Percentiles rank a stretch among this genome's conserved stretches.
phyloP scores from a whole-genome alignment of 1,140 invertebrate genomes.

The Mercenaria mercenaria region DNA sequence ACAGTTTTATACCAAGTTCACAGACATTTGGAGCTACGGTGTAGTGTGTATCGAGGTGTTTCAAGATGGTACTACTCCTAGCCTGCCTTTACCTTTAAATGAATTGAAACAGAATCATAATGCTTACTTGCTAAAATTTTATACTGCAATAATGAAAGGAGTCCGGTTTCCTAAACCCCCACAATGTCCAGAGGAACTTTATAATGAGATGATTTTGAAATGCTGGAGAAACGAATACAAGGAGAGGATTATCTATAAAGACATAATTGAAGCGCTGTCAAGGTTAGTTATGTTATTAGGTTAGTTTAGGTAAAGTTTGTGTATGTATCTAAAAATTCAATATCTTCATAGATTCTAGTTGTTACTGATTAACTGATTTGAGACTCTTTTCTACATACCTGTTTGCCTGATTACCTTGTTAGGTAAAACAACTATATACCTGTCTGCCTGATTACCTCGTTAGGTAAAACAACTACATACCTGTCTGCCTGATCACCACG shows the following conservation, averaged over 20 bases:
- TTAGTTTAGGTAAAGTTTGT: too few species aligned
- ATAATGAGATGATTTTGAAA: slow-evolving; percentile 97
- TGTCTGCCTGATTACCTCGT: too few species aligned
- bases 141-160: neutral
- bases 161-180: slow-evolving; percentile 82
- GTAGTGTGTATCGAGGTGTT: slow-evolving; percentile 99
- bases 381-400: too few species aligned
- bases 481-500: too few species aligned
- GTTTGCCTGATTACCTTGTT: too few species aligned
- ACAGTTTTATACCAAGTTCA: slow-evolving; percentile 94
- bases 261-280: neutral
- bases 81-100: neutral
- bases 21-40: slow-evolving; percentile 99
- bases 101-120: neutral
- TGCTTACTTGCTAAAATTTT: neutral
- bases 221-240: slow-evolving; percentile 96
- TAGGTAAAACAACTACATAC: too few species aligned
- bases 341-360: too few species aligned
- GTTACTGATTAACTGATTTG: too few species aligned
- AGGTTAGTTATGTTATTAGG: too few species aligned
- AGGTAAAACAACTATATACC: too few species aligned
- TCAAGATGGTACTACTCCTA: slow-evolving; percentile 96
- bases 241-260: slow-evolving; percentile 89
- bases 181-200: slow-evolving; percentile 96
- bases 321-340: too few species aligned